Percentiles rank a stretch among this genome's conserved stretches.
Evolutionary conservation across 2,113 vertebrate genomes (phyloP).

Genomic region (Furnarius figulus): DNA sequence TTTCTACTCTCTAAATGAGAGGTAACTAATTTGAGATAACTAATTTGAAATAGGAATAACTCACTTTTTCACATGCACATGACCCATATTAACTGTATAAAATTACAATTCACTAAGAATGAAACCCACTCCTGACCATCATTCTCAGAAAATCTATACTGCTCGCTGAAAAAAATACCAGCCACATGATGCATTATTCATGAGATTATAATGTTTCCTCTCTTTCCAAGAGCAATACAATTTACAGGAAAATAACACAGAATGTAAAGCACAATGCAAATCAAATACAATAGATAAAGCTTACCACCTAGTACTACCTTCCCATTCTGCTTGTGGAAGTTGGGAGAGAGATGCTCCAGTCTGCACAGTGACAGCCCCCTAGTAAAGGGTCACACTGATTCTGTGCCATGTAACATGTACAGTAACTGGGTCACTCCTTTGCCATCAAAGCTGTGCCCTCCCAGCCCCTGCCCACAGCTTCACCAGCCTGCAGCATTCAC

Average conservation of each 20-base stretch:
- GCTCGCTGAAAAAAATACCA: background rate
- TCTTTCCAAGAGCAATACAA: background rate
- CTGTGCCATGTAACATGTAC: accelerated
- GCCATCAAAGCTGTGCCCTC: background rate
- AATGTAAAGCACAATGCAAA: background rate
- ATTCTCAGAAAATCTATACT: background rate
- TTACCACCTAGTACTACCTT: background rate
- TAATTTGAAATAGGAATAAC: background rate
- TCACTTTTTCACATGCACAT: background rate
- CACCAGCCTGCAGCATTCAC: background rate
- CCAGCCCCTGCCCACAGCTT: background rate
- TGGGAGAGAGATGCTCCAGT: background rate
- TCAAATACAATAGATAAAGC: background rate
- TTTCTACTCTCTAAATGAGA: background rate
- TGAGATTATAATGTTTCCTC: background rate
- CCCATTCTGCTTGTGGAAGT: background rate
- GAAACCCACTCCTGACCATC: background rate
- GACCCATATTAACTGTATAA: background rate
- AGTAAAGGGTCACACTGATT: background rate
- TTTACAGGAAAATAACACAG: background rate
- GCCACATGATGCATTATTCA: background rate
- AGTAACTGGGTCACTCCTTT: background rate
- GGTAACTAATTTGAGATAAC: background rate
- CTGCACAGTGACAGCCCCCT: background rate
- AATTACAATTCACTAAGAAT: background rate